These are phyloP conservation scores for Aleiodes testaceus DNA, from an alignment of 2,888 invertebrate genomes.

Conservation along the genomic window DNA sequence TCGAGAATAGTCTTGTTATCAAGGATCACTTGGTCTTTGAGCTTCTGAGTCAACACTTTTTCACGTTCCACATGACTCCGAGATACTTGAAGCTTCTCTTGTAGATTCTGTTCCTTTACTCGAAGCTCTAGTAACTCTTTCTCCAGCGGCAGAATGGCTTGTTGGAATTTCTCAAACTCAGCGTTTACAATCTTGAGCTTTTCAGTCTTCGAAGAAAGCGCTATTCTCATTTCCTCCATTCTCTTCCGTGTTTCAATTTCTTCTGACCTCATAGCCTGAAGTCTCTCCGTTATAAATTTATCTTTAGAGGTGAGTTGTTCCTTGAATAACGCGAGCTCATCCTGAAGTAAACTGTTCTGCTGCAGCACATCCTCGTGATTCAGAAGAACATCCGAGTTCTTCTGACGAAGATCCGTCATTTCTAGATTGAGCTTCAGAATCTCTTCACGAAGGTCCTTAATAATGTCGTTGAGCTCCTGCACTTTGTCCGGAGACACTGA, in stretches of 20 bases:
- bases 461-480: constrained; percentile 60
- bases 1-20: constrained; percentile 79
- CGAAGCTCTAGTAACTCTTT: constrained; percentile 66
- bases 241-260: constrained; percentile 66
- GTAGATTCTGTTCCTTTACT: constrained; percentile 59
- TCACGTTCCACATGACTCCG: constrained; percentile 68
- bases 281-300: constrained; percentile 65
- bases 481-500: constrained; percentile 52
- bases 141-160: constrained; percentile 63
- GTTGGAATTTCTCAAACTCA: constrained; percentile 66
- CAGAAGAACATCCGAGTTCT: constrained; percentile 60
- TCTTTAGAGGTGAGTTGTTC: constrained; percentile 68
- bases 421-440: constrained; percentile 64
- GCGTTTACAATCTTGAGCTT: constrained; percentile 61
- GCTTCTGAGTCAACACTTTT: constrained; percentile 65
- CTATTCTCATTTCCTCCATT: constrained; percentile 65
- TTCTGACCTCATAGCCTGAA: constrained; percentile 64
- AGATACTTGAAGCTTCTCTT: constrained; percentile 63
- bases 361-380: constrained; percentile 66
- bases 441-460: constrained; percentile 67
- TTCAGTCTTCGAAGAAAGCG: constrained; percentile 67
- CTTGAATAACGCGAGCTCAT: constrained; percentile 67
- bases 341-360: constrained; percentile 65
- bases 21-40: constrained; percentile 69
- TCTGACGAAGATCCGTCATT: constrained; percentile 61